Percentiles rank a stretch among this genome's conserved stretches.
These are phyloP conservation scores for Scortum barcoo DNA, from an alignment of 2,113 vertebrate species.

Conservation along the genomic window DNA sequence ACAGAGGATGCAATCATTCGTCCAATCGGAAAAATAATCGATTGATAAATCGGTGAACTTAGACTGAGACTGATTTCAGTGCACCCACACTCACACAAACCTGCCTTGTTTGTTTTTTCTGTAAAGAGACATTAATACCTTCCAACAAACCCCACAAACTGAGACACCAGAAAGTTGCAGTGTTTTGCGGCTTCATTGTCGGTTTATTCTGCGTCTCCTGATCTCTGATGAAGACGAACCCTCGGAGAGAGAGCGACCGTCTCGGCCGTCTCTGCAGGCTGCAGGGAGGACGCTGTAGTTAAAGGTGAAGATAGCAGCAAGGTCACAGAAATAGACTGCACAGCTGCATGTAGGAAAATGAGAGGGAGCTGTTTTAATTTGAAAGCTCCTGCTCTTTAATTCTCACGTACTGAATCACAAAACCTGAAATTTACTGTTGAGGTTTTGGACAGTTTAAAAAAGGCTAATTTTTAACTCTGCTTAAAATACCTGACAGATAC, in stretches of 20 bases:
- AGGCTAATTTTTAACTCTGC: neutral
- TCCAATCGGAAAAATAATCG: neutral
- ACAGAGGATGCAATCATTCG: neutral
- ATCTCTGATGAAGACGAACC: neutral
- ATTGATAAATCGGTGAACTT: neutral
- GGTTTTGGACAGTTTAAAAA: neutral
- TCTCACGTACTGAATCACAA: neutral
- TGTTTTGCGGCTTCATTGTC: neutral
- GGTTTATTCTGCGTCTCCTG: neutral
- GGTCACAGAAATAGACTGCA: neutral
- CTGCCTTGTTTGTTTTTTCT: neutral
- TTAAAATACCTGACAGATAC: neutral
- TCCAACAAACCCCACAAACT: neutral
- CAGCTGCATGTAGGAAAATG: neutral
- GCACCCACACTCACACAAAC: neutral
- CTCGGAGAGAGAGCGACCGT: neutral
- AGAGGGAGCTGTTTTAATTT: neutral
- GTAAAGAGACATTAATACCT: neutral
- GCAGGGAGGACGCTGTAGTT: neutral
- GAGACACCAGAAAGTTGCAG: neutral
- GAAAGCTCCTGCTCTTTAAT: neutral
- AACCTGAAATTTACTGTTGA: neutral
- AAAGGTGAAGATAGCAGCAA: neutral
- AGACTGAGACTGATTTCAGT: no score
- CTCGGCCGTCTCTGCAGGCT: neutral